These are phyloP conservation scores for Aricia artaxerxes DNA, from an alignment of 2,888 invertebrate species.

Conservation along the genomic window DNA sequence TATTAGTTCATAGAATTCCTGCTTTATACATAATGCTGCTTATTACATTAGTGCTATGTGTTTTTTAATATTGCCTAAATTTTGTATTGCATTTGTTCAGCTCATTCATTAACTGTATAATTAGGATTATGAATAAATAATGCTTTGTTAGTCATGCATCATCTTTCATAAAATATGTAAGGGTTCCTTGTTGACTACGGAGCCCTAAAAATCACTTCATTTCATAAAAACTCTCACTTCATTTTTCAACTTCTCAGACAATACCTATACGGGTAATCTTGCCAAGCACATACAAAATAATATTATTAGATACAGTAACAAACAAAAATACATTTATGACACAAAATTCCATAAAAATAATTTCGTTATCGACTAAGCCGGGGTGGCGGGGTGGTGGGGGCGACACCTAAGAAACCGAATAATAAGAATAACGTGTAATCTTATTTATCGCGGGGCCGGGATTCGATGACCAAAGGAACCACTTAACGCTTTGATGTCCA, in stretches of 20 bases:
- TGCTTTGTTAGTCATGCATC: too few species aligned
- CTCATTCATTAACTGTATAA: neutral
- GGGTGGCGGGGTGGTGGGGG: constrained; percentile 34
- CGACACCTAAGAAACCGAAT: constrained; percentile 45
- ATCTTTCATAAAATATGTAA: too few species aligned
- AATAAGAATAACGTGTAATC: constrained; percentile 67
- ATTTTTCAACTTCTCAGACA: too few species aligned
- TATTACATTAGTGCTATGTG: constrained; percentile 31
- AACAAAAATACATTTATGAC: neutral
- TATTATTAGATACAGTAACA: neutral
- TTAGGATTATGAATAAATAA: too few species aligned
- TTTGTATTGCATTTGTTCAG: neutral
- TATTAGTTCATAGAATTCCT: constrained; percentile 46
- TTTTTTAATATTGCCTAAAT: constrained; percentile 5
- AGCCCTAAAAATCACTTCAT: too few species aligned
- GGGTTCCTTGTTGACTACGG: too few species aligned
- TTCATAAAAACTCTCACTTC: too few species aligned
- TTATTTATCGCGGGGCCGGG: constrained; percentile 72
- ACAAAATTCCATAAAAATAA: constrained; percentile 32
- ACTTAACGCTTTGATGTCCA: constrained; percentile 80
- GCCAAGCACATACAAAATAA: too few species aligned
- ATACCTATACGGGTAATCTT: too few species aligned
- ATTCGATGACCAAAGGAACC: constrained; percentile 64
- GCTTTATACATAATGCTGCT: constrained; percentile 35
- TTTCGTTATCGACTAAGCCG: constrained; percentile 32